A percentile compares a stretch with the other conserved stretches of the same genome.
Conservation (phyloP, 2,888 invertebrate species). For the Salticus scenicus region DNA sequence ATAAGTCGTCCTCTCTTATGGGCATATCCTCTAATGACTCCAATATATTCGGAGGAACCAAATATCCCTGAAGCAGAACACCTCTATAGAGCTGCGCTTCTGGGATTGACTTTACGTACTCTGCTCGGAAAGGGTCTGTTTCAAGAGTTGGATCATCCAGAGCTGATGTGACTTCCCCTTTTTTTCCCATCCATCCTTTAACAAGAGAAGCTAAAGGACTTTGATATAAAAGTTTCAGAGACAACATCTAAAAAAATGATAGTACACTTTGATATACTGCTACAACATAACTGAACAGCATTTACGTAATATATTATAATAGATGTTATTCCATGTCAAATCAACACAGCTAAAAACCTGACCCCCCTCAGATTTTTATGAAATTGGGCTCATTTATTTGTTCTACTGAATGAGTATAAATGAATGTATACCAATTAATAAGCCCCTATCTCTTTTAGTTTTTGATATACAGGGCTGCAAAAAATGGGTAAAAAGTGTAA, state of each 20-base stretch:
- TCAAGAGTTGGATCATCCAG: constrained; percentile 35
- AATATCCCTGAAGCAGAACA: constrained; percentile 71
- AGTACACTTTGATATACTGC: no score
- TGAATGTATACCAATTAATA: no score
- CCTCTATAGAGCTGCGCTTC: constrained; percentile 68
- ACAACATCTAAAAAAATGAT: constrained; percentile 50
- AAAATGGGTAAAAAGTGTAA: no score
- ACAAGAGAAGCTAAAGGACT: constrained; percentile 55
- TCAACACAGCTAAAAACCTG: no score
- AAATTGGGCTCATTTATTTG: no score
- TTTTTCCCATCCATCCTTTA: constrained; percentile 32
- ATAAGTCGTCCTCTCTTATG: constrained; percentile 85
- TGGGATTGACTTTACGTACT: constrained; percentile 68
- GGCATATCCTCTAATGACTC: constrained; percentile 79
- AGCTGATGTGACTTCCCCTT: constrained; percentile 23
- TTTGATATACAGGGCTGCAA: no score
- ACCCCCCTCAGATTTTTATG: no score
- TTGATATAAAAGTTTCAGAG: constrained; percentile 59
- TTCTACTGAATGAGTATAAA: no score
- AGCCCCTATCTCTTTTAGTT: no score
- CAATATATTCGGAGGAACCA: constrained; percentile 67
- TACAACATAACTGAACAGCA: no score
- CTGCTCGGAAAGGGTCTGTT: constrained; percentile 43
- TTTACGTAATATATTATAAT: no score
- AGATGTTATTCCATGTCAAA: no score